phyloP scores from a whole-genome alignment of 2,113 vertebrate genomes.

The Apeltes quadracus region DNA sequence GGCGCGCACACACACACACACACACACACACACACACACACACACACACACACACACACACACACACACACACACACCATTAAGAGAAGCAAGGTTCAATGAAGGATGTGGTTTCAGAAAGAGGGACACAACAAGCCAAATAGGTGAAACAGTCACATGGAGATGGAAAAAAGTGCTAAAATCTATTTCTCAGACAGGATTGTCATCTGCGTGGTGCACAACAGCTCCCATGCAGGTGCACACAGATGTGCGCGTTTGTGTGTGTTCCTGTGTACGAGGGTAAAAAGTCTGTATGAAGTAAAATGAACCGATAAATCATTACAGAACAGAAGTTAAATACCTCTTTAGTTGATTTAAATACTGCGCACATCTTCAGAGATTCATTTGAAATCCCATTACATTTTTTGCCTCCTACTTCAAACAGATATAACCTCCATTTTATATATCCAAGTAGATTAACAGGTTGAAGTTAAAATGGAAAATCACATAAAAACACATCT shows the following conservation, averaged over 20 bases:
- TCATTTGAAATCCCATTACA: not conserved
- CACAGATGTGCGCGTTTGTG: not conserved
- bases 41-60: not conserved
- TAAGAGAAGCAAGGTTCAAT: constrained; percentile 16
- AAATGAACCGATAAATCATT: not conserved
- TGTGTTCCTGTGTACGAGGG: not conserved
- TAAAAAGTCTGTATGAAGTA: not conserved
- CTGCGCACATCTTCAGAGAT: not conserved
- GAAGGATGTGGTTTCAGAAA: constrained; percentile 16
- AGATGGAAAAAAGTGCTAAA: not conserved
- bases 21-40: constrained; percentile 19
- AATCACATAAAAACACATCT: too few relatives aligned
- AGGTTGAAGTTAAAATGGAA: not conserved
- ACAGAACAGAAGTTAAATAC: not conserved
- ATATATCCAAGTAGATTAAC: not conserved
- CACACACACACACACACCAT: not conserved
- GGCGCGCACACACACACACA: not conserved
- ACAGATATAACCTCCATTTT: not conserved
- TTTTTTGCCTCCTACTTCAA: not conserved
- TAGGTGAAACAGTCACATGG: not conserved
- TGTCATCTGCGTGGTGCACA: not conserved
- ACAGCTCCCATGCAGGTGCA: not conserved
- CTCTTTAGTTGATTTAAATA: not conserved
- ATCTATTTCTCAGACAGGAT: not conserved
- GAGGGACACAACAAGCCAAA: constrained; percentile 6